Evolutionary conservation across 2,888 invertebrate species (phyloP), one percentile per base, ranked within the genome.

Genomic region (Crepidodera aurea): DNA sequence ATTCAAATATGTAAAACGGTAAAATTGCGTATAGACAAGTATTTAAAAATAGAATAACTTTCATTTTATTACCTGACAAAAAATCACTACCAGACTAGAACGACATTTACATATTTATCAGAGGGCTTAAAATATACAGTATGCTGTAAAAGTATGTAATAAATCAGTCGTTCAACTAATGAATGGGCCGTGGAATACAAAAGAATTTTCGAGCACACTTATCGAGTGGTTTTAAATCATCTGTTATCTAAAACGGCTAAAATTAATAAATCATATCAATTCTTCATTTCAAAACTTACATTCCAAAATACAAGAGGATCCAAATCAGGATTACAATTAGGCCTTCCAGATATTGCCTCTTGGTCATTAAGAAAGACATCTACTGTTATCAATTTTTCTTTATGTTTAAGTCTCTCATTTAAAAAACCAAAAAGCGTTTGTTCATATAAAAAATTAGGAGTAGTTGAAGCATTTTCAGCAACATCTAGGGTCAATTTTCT

Each of bases 161-260:
- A n/a, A n/a, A n/a, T n/a, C n/a, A n/a, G n/a, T n/a, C n/a, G n/a
- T n/a, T n/a, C n/a, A n/a, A n/a, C n/a, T n/a, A n/a, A n/a, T n/a
- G n/a, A n/a, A n/a, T n/a, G n/a, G n/a, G n/a, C n/a, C n/a, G n/a
- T n/a, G 64, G 64, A 29, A 61, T 29, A 40, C 56, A 60, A 15
- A 60, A 55, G 50, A 12, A 64, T 40, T 61, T 64, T 29, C 3
- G 18, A 13, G 32, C 32, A 50, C 29, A 29, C 16, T 56, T 25
- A 1, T 53, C 44, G 19, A 60, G 12, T 4, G 56, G 55, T 10
- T 32, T 42, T 27, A 59, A 44, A 5, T 59, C 40, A 25, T 51
- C 53, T 8, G 44, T 44, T 8, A 60, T 25, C 53, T 46, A 12
- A 12, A 61, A 48, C 48, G 16, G 42, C 7, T 34, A 7, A 19